Evolutionary conservation across 2,797 vertebrate species (phyloP).

Genomic region (Sphaeramia orbicularis): DNA sequence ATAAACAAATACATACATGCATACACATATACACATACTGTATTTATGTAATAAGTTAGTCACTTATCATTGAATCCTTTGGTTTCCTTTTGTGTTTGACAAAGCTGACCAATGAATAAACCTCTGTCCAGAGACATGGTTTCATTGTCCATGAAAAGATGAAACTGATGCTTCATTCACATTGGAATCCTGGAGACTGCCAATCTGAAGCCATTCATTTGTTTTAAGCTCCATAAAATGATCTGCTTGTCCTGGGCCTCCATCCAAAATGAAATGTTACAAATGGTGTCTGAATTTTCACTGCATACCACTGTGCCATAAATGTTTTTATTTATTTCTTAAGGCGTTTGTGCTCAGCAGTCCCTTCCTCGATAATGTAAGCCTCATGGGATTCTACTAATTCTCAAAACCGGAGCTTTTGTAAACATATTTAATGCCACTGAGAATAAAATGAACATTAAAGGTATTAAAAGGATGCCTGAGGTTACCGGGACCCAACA

Average conservation of each 20-base stretch:
- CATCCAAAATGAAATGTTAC: constrained; percentile 43
- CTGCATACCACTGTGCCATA: constrained; percentile 4
- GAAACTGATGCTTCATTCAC: no score
- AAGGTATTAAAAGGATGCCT: constrained; percentile 5
- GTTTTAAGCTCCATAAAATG: constrained; percentile 37
- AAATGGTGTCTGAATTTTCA: constrained; percentile 11
- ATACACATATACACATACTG: no score
- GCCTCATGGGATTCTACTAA: neutral
- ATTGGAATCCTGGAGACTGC: no score
- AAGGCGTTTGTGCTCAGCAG: constrained; percentile 11
- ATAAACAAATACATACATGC: no score
- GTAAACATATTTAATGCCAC: constrained; percentile 27
- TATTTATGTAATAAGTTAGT: no score
- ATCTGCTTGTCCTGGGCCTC: constrained; percentile 33
- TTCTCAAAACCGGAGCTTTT: constrained; percentile 21
- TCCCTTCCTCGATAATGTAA: constrained; percentile 11
- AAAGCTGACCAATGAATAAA: no score
- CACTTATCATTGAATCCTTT: no score
- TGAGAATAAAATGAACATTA: constrained; percentile 6
- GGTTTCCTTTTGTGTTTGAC: no score
- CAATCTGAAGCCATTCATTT: constrained; percentile 7
- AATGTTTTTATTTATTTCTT: constrained; percentile 4
- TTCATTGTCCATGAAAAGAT: no score
- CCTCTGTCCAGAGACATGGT: no score
- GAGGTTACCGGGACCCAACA: constrained; percentile 6